Conservation (phyloP, 2,797 vertebrate species). For the Channa striata region DNA sequence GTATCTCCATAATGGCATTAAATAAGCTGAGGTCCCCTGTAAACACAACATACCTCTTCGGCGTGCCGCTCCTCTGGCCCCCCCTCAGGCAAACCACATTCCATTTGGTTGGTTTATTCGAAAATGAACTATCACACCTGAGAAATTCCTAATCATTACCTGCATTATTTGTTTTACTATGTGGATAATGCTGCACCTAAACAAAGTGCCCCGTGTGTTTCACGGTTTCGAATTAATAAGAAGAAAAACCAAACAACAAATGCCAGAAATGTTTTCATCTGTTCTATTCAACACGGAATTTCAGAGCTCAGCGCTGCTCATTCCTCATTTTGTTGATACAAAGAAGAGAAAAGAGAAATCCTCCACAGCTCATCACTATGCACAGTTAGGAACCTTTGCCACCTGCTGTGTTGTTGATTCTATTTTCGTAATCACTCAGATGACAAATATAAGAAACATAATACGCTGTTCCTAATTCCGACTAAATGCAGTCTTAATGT, state of each 20-base stretch:
- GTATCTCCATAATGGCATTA: conserved; percentile 1
- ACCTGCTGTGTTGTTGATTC: conserved; percentile 22
- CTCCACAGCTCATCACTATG: conserved; percentile 28
- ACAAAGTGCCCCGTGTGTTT: not conserved
- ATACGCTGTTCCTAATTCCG: not conserved
- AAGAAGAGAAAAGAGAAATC: not conserved
- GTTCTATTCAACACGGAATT: conserved; percentile 11
- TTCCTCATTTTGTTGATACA: conserved; percentile 27
- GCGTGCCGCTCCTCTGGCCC: conserved; percentile 15
- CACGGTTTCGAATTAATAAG: conserved; percentile 10
- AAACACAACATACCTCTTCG: conserved; percentile 15
- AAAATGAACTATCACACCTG: not conserved
- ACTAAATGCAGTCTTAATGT: not conserved
- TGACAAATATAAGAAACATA: conserved; percentile 12
- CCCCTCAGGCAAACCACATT: conserved; percentile 10
- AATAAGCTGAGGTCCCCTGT: conserved; percentile 32
- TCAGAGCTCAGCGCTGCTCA: conserved; percentile 1
- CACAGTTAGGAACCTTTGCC: conserved; percentile 14
- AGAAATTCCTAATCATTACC: conserved; percentile 19
- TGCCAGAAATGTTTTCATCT: conserved; percentile 3
- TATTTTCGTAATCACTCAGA: conserved; percentile 8
- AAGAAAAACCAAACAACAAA: conserved; percentile 17
- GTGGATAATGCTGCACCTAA: conserved; percentile 8
- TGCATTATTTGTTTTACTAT: conserved; percentile 19
- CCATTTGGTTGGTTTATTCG: conserved; percentile 24